Evolutionary conservation across 2,113 vertebrate species (phyloP), one percentile per base, ranked within the genome.

Genomic region (Apaloderma vittatum): DNA sequence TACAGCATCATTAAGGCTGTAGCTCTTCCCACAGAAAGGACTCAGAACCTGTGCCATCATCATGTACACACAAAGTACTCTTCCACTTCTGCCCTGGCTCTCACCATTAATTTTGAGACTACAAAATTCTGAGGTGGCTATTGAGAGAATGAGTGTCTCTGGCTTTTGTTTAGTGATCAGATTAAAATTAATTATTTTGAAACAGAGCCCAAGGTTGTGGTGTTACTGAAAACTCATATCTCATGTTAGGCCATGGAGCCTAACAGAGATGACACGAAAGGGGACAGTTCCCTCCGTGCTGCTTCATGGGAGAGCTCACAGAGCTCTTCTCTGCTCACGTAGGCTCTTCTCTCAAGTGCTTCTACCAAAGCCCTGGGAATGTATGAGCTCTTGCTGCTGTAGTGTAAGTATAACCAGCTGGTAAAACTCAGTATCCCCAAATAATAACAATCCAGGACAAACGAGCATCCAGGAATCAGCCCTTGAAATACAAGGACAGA

Each of bases 181-280:
- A 70, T 77, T 61, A 73, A 88, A 59, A 93, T 23, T 5, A 16
- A 18, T 55, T n/a, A 10, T 20, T 17, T 12, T 17, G 15, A 45
- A 93, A 70, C 3, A 20, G 36, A 83, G 40, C 2, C 5, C 32
- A 76, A 84, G 12, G 11, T 40, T 65, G 32, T 11, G 22, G 45
- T 2, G 1, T 36, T 58, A 18, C 36, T 34, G 22, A 65, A 94
- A 86, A 57, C 34, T 68, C 59, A 24, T 29, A 7, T 67, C 65
- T 82, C 37, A 8, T 1, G 5, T 34, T 36, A 34, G 45, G 62
- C 26, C 34, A 37, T 4, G 21, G 62, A 65, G 49, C 8, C 5
- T 46, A 8, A 32, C 0, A 37, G 32, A 46, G 29, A 55, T 1
- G 67, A 26, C 11, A 52, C 2, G 13, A 63, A n/a, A 52, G 12